Evolutionary conservation across 1,140 invertebrate species (phyloP).

Genomic region (Trichomalopsis sarcophagae): DNA sequence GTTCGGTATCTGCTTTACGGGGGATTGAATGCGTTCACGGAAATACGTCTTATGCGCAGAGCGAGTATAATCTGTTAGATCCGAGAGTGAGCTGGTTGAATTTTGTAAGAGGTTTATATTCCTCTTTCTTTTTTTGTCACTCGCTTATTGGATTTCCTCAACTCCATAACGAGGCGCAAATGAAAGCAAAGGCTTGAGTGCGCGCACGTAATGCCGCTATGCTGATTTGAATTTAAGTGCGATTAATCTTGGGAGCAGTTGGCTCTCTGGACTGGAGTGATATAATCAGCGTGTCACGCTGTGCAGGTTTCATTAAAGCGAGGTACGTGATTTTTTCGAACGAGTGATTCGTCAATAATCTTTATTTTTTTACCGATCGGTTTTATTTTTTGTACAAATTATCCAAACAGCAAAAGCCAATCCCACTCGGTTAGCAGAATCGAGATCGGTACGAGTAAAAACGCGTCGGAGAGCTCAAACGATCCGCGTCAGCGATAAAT

Average conservation of each 20-base stretch:
- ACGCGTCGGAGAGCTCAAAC: neutral
- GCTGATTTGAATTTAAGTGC: constrained; percentile 25
- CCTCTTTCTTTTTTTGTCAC: neutral
- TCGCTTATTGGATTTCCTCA: constrained; percentile 7
- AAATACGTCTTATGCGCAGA: neutral
- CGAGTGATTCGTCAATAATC: too few relatives aligned
- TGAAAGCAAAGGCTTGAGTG: neutral
- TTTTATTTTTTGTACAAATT: too few relatives aligned
- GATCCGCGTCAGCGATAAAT: neutral
- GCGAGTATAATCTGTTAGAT: too few relatives aligned
- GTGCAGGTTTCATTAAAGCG: too few relatives aligned
- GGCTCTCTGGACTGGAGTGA: neutral
- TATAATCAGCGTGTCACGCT: neutral
- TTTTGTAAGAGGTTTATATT: constrained; percentile 22
- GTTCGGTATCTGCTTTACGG: neutral
- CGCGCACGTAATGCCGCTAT: neutral
- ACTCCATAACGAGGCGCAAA: constrained; percentile 10
- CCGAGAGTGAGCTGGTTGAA: neutral
- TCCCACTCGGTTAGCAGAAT: too few relatives aligned
- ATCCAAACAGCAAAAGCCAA: too few relatives aligned
- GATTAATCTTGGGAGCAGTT: neutral
- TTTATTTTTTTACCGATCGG: too few relatives aligned
- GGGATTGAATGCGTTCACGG: constrained; percentile 5
- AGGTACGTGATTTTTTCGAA: too few relatives aligned
- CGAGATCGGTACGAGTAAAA: too few relatives aligned